Evolutionary conservation across 1,140 invertebrate species (phyloP).

Genomic region (Heliconius eleuchia): DNA sequence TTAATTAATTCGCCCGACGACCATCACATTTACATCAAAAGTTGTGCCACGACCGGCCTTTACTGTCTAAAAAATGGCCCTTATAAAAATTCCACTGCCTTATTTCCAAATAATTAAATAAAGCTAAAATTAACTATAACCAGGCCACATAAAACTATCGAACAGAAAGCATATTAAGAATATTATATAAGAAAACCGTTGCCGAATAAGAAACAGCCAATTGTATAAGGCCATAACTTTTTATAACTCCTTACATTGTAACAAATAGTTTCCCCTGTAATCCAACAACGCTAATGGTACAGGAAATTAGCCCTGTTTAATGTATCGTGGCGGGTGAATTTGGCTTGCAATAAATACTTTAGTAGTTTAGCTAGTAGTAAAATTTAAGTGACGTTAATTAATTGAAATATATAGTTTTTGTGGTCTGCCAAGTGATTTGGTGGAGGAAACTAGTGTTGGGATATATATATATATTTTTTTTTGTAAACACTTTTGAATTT

Average conservation of each 20-base stretch:
- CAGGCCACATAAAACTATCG: background rate
- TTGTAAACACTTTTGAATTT: too few species aligned
- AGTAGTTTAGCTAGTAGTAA: slow-evolving; percentile 33
- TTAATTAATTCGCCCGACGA: too few species aligned
- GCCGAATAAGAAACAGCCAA: slow-evolving; percentile 24
- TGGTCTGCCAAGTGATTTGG: background rate
- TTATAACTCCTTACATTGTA: slow-evolving; percentile 36
- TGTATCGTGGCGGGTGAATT: slow-evolving; percentile 36
- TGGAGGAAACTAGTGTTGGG: too few species aligned
- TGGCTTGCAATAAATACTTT: slow-evolving; percentile 40
- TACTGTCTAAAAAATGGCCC: too few species aligned
- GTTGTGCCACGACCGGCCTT: too few species aligned
- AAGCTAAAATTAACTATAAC: too few species aligned
- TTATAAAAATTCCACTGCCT: too few species aligned
- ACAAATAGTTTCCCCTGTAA: slow-evolving; percentile 39
- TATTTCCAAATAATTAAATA: too few species aligned
- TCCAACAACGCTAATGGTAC: slow-evolving; percentile 38
- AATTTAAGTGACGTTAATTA: slow-evolving; percentile 28
- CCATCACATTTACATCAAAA: too few species aligned
- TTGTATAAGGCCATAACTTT: slow-evolving; percentile 35
- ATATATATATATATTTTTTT: too few species aligned
- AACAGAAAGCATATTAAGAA: background rate
- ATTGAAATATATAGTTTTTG: slow-evolving; percentile 6
- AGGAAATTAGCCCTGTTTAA: slow-evolving; percentile 41
- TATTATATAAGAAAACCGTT: slow-evolving; percentile 10